These are phyloP conservation scores for Oxytorus armatus DNA, from an alignment of 2,888 invertebrate genomes.

Conservation along the genomic window DNA sequence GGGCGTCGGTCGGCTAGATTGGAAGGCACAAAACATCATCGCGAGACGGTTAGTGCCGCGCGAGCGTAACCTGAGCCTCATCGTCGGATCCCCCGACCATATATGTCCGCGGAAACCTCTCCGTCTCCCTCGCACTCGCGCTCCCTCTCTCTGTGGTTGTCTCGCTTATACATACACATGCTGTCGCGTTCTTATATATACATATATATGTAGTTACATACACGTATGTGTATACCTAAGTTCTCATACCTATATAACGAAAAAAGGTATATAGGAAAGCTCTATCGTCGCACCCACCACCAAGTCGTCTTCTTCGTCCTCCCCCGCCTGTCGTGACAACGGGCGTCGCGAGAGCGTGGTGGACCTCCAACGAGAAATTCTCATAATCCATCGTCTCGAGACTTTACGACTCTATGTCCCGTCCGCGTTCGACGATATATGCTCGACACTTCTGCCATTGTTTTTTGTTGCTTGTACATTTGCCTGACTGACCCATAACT, in stretches of 20 bases:
- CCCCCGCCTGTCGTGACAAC: background rate
- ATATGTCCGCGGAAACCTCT: conserved; percentile 82
- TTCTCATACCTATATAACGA: too few relatives aligned
- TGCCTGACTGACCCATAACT: background rate
- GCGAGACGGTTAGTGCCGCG: conserved; percentile 80
- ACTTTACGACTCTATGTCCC: conserved; percentile 43
- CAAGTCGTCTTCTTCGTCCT: conserved; percentile 32
- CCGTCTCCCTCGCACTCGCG: conserved; percentile 75
- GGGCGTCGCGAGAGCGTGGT: background rate
- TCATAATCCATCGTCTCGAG: conserved; percentile 25
- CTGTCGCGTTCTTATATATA: conserved; percentile 4
- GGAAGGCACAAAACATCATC: conserved; percentile 73
- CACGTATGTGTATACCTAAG: background rate
- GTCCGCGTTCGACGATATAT: conserved; percentile 1
- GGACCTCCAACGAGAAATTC: background rate
- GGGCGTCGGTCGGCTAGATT: conserved; percentile 27
- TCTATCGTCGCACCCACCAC: conserved; percentile 37
- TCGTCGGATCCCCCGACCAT: conserved; percentile 82
- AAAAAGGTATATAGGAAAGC: background rate
- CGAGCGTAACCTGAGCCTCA: conserved; percentile 83
- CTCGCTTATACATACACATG: conserved; percentile 50
- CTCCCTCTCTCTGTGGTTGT: conserved; percentile 68
- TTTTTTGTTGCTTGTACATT: background rate
- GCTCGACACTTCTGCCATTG: background rate
- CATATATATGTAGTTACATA: conserved; percentile 9